Base-by-base conservation (phyloP, 1,140 invertebrate species). In the Zaprionus africanus region DNA sequence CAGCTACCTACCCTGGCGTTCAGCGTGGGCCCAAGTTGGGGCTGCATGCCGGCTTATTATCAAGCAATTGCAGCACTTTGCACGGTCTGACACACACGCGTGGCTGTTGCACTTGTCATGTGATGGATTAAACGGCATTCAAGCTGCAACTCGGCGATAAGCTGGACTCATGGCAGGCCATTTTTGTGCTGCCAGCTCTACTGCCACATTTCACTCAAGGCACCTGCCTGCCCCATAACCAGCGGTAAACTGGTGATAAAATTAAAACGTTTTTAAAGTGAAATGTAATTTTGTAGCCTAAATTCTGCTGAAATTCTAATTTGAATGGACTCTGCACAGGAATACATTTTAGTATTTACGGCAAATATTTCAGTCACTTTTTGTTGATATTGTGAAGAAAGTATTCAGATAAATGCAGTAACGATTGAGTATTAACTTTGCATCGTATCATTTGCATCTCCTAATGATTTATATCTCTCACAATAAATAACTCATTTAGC, bases 111-210 rank as follows among this genome's bases (percentile, higher is more conserved):
- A 61, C 51, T 53, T 57, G 65, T 68, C 57, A 65, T 79, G 80
- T 87, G 83, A 87, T 86, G 83, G 80, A 86, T 86, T 87, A 83
- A 87, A 75, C 77, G 80, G 73, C 67, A 70, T 69, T 82, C 83
- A 80, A 75, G 76, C 82, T 84, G 82, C 78, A 81, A 56, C 77
- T 63, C 54, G 78, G 75, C 75, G 82, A 84, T 84, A 84, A 85
- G 78, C 77, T 65, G 49, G 68, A 62, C 64, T 77, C 62, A 77
- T 69, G 81, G 68, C 81, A 73, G 68, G 67, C 64, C 59, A 78
- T 82, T 82, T 79, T 77, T 82, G 76, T 64, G 75, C 43, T 62
- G 67, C 63, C 73, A 53, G 53, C 60, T 28, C 61, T 60, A 63
- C 43, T 62, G 58, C 74, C 78, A 53, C 64, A 64, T 36, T 61